These are phyloP conservation scores for Datnioides undecimradiatus DNA, from an alignment of 2,113 vertebrate species.

Conservation along the genomic window DNA sequence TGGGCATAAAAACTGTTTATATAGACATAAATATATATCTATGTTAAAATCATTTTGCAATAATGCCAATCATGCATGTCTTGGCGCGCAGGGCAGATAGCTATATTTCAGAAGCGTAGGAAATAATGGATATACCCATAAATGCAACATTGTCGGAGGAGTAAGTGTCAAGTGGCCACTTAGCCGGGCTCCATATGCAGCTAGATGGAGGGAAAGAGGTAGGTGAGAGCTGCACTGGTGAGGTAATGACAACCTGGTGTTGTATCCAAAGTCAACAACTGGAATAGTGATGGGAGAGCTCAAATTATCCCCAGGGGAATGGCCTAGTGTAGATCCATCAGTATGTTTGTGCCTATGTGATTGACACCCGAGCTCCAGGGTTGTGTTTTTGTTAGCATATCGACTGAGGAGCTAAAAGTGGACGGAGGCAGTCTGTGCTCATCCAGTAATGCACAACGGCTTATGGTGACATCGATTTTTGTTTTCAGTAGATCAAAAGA, in stretches of 20 bases:
- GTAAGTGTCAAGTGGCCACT: conserved; percentile 59
- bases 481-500: conserved; percentile 47
- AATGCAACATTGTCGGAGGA: conserved; percentile 38
- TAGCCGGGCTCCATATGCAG: conserved; percentile 17
- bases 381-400: conserved; percentile 52
- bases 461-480: conserved; percentile 43
- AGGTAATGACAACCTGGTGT: conserved; percentile 45
- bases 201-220: conserved; percentile 31
- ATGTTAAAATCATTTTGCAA: not conserved
- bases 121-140: conserved; percentile 25
- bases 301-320: conserved; percentile 19
- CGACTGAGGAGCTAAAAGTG: conserved; percentile 49
- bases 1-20: too few species aligned
- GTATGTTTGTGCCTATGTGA: conserved; percentile 13
- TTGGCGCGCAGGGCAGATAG: not conserved
- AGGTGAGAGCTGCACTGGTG: conserved; percentile 21
- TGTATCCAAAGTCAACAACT: conserved; percentile 48
- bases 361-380: conserved; percentile 15
- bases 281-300: conserved; percentile 32
- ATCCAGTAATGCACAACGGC: conserved; percentile 39
- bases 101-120: conserved; percentile 14
- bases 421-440: conserved; percentile 44
- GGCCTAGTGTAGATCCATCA: conserved; percentile 1
- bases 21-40: not conserved
- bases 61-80: not conserved